A percentile compares a stretch with the other conserved stretches of the same genome.
phyloP scores from a whole-genome alignment of 2,113 vertebrate species.

The Tor tambroides region DNA sequence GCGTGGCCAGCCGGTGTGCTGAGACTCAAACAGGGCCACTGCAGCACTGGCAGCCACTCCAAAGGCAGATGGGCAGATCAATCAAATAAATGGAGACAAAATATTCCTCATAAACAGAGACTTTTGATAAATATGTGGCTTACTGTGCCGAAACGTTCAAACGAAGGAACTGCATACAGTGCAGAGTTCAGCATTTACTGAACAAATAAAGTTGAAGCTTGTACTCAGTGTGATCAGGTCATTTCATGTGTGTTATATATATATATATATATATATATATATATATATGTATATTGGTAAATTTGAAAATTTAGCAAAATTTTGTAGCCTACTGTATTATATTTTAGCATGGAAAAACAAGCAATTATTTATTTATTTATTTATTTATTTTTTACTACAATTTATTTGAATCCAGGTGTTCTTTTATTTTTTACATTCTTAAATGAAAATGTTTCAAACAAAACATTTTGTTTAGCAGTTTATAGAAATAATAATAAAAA shows the following conservation, averaged over 20 bases:
- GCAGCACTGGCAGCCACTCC: not conserved
- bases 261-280: too few relatives aligned
- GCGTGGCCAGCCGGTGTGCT: constrained; percentile 30
- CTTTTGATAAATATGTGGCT: constrained; percentile 5
- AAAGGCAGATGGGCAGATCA: constrained; percentile 21
- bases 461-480: not conserved
- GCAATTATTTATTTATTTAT: too few relatives aligned
- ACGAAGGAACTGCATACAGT: not conserved
- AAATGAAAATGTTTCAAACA: not conserved
- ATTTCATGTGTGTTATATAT: not conserved
- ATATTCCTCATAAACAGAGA: not conserved
- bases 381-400: too few relatives aligned
- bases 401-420: not conserved
- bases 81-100: not conserved
- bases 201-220: not conserved
- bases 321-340: not conserved
- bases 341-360: not conserved
- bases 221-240: not conserved
- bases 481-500: not conserved
- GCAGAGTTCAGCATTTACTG: not conserved
- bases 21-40: not conserved
- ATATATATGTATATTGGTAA: too few relatives aligned
- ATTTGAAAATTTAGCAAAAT: too few relatives aligned
- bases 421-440: not conserved
- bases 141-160: not conserved